phyloP scores from a whole-genome alignment of 2,113 vertebrate species.

The Corydoras sp. region DNA sequence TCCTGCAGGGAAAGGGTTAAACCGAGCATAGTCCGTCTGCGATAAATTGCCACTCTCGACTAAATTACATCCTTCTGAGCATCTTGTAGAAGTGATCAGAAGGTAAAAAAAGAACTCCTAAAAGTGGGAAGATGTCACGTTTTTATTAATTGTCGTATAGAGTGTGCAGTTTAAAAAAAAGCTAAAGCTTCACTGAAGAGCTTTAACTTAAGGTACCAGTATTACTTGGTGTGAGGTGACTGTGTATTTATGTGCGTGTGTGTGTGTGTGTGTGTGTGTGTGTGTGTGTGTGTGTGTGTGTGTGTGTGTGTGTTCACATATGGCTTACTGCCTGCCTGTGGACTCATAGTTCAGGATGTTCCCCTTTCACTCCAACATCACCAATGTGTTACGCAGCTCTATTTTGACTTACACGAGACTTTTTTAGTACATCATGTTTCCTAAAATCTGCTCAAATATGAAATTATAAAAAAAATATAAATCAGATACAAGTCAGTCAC shows the following conservation, averaged over 20 bases:
- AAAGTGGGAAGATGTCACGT: slow-evolving; percentile 41
- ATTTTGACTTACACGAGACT: no score
- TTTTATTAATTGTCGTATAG: slow-evolving; percentile 50
- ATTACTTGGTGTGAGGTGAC: slow-evolving; percentile 1
- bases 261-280: not conserved
- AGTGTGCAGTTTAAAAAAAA: slow-evolving; percentile 10
- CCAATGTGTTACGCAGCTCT: no score
- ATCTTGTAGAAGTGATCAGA: slow-evolving; percentile 39
- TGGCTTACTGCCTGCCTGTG: not conserved
- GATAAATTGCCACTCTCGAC: slow-evolving; percentile 58
- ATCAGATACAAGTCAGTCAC: no score
- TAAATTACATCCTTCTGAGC: slow-evolving; percentile 57
- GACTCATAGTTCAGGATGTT: not conserved
- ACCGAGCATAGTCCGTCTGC: slow-evolving; percentile 45
- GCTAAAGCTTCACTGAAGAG: not conserved
- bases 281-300: slow-evolving; percentile 3
- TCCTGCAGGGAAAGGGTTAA: slow-evolving; percentile 63
- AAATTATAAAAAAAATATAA: no score
- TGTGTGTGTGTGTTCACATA: not conserved
- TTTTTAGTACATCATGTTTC: no score
- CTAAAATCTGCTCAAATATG: no score
- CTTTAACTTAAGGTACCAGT: slow-evolving; percentile 32
- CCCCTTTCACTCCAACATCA: no score
- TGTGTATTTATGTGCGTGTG: not conserved
- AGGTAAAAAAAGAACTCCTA: slow-evolving; percentile 31